Conservation (phyloP, 1,140 invertebrate species). For the Bombus fervidus region DNA sequence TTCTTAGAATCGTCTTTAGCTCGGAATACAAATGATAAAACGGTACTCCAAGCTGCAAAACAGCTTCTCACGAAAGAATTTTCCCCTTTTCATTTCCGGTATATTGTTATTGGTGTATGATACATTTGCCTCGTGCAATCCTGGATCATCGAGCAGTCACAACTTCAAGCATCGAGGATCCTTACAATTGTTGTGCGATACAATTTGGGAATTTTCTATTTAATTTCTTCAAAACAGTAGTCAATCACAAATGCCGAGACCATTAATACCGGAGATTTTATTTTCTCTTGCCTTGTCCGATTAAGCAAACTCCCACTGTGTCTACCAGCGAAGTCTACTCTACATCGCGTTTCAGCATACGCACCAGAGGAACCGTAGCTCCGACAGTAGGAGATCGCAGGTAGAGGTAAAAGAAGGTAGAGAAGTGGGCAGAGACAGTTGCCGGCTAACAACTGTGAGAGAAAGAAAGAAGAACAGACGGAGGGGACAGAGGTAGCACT, state of each 20-base stretch:
- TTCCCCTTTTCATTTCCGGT: neutral
- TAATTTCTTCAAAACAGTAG: too few species aligned
- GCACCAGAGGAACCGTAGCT: neutral
- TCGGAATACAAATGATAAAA: neutral
- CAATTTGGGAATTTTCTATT: too few species aligned
- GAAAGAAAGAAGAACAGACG: neutral
- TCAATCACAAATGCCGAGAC: too few species aligned
- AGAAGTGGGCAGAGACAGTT: constrained; percentile 17
- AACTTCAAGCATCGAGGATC: too few species aligned
- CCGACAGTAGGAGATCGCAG: constrained; percentile 30
- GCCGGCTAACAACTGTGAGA: constrained; percentile 18
- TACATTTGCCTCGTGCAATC: neutral
- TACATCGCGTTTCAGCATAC: neutral
- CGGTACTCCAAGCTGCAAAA: neutral
- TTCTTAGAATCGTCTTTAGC: neutral
- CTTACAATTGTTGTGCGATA: too few species aligned
- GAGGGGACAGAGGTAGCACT: constrained; percentile 58
- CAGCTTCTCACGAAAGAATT: neutral
- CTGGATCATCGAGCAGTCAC: too few species aligned
- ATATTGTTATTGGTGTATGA: neutral
- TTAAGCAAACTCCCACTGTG: neutral
- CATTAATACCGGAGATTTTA: too few species aligned
- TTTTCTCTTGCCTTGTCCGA: too few species aligned
- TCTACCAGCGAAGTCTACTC: neutral
- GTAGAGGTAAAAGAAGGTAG: constrained; percentile 6